phyloP scores from a whole-genome alignment of 2,113 vertebrate genomes.

The Tragelaphus imberbis region DNA sequence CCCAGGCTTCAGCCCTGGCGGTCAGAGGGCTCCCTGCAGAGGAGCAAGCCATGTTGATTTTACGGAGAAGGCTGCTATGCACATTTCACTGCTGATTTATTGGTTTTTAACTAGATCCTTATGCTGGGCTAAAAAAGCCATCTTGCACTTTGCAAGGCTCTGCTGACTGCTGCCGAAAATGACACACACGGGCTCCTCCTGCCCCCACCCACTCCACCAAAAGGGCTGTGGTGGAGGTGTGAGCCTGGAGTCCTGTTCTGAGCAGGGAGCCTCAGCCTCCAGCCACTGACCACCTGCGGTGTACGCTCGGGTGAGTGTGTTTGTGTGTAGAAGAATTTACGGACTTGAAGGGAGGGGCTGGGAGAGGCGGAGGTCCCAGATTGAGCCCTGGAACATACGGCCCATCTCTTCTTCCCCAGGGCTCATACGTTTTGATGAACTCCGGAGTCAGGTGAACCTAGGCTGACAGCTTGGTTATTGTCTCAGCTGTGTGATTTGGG shows the following conservation, averaged over 20 bases:
- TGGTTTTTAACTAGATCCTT: slow-evolving; percentile 90
- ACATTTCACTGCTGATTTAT: slow-evolving; percentile 90
- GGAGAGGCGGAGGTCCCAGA: slow-evolving; percentile 71
- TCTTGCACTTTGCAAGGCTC: slow-evolving; percentile 76
- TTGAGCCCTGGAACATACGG: background rate
- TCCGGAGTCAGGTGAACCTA: background rate
- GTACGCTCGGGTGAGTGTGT: slow-evolving; percentile 62
- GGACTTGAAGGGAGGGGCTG: slow-evolving; percentile 66
- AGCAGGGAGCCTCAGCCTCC: slow-evolving; percentile 39
- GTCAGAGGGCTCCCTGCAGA: slow-evolving; percentile 83
- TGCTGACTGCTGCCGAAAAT: slow-evolving; percentile 64
- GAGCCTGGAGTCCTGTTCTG: slow-evolving; percentile 8
- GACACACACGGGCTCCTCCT: slow-evolving; percentile 44
- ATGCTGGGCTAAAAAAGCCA: slow-evolving; percentile 75
- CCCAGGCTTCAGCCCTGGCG: slow-evolving; percentile 76
- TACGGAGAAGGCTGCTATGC: slow-evolving; percentile 88
- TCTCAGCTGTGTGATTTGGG: background rate
- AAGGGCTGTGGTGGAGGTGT: slow-evolving; percentile 32
- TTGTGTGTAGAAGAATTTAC: slow-evolving; percentile 81
- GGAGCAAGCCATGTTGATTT: slow-evolving; percentile 89
- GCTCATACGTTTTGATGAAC: background rate
- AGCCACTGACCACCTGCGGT: slow-evolving; percentile 76
- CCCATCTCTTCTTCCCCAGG: background rate
- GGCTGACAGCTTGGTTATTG: background rate
- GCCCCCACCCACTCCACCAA: background rate